Evolutionary conservation across 2,888 invertebrate genomes (phyloP), one percentile per base, ranked within the genome.

Genomic region (Harmothoe impar): DNA sequence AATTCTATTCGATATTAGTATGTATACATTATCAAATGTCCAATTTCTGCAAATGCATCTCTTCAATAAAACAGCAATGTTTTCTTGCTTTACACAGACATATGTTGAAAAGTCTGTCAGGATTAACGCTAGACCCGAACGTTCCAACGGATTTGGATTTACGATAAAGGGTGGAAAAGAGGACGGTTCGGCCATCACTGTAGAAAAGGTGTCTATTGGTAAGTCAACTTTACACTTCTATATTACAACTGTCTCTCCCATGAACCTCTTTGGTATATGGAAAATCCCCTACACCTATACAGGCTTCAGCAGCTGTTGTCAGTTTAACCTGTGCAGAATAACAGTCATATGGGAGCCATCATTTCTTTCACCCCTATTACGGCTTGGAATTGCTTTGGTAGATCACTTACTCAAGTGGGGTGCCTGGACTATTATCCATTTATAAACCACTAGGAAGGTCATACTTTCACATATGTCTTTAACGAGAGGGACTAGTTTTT

Each of bases 101-200:
- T 94, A 92, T 91, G 92, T 94, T 3, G 95, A 95, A 91, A 94
- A 95, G 93, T 93, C 92, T 7, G 94, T 95, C 54, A 94, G 94
- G 91, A 95, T 95, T 62, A 95, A 93, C 81, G 94, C 94, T 91
- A 94, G 93, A 72, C 93, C 94, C 43, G 94, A 94, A 92, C 94
- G 93, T 92, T 93, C 93, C 20, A 93, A 93, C 92, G 96, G 96
- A 10, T 96, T 96, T 93, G 96, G 96, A 3, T 95, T 96, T 91
- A 94, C 94, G 0, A 93, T 95, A 33, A 91, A 92, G 0, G 95
- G 95, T 31, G 95, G 95, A 52, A 92, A 93, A 25, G 95, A 95
- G 90, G 92, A 94, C 90, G 93, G 93, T 43, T 92, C 92, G 52
- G 94, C 95, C 5, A 92, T 96, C 20, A 92, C 93, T 0, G 94